Base-by-base conservation (phyloP, 2,113 vertebrate species). In the Struthio camelus region DNA sequence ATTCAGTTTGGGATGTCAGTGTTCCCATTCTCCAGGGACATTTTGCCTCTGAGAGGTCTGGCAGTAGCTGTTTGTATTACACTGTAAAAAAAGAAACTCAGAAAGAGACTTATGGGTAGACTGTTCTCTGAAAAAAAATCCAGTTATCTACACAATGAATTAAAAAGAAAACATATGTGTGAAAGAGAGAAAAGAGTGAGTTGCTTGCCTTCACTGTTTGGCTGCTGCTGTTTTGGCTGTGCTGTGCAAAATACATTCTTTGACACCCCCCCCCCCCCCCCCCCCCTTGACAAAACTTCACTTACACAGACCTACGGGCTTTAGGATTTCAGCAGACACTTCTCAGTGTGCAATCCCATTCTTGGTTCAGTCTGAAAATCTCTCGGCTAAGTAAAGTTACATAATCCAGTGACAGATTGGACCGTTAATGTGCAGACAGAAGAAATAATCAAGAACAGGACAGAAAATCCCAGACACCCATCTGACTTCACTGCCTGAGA, bases 401-500 rank as follows among this genome's bases (percentile, higher is more conserved):
- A 1, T 80, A 95, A 94, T 61, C 90, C 80, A 92, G 70, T 48
- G 92, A 69, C 80, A 95, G 90, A 96, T 18, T 89, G 92, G 70
- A 67, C 22, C 84, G 82, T 77, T 92, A 24, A 34, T 59, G 50
- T 6, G 38, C 36, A 92, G 72, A 78, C 38, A 81, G 83, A 92
- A 95, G 80, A 91, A 93, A 96, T 69, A 96, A 95, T 93, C 87
- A 90, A 93, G 83, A 23, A 56, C 51, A 81, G 73, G 80, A 48
- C 80, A 79, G 88, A 90, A 96, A 97, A 96, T 92, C 90, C 83
- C 56, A 80, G 88, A 4, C 72, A 69, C 27, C 28, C 56, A 1
- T 36, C 50, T 56, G 77, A 90, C 66, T 92, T 83, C 2, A 20
- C 19, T 77, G 61, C 48, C 69, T 84, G 69, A 48, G 70, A 64